Base-by-base conservation (phyloP, 2,888 invertebrate genomes). In the Cephonodes hylas region DNA sequence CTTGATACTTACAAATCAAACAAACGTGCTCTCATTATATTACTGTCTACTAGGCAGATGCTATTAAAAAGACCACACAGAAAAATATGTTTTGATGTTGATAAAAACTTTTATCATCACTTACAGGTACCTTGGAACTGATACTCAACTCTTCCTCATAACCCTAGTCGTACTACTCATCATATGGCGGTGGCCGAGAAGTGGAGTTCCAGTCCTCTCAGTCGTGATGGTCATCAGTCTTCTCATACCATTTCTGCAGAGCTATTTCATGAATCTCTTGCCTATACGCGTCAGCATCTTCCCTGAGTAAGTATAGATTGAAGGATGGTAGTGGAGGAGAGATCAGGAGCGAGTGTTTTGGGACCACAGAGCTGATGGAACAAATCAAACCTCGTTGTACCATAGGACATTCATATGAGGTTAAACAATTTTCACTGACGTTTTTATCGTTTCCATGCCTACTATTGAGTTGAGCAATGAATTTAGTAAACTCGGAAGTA, bases 121-220 rank as follows among this genome's bases (percentile, higher is more conserved):
- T 38, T 38, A 8, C 77, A 92, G 92, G 92, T 92, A 92, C 70
- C 80, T 92, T 0, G 92, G 92, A 15, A 91, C 92, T 0, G 92
- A 92, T 66, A 92, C 91, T 1, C 92, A 92, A 65, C 83, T 92
- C 1, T 92, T 92, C 76, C 81, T 91, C 5, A 75, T 92, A 13
- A 91, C 91, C 0, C 69, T 92, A 63, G 79, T 91, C 3, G 69
- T 92, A 0, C 73, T 92, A 64, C 84, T 91, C 56, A 74, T 90
- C 65, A 89, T 92, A 63, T 92, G 92, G 91, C 83, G 85, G 57
- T 92, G 90, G 90, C 92, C 91, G 0, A 83, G 72, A 63, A 81
- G 83, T 34, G 89, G 87, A 0, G 76, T 88, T 0, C 88, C 90
- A 0, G 73, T 91, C 0, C 80, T 92, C 5, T 75, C 85, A 4